Conservation (phyloP, 2,888 invertebrate genomes). For the Pediacus dermestoides region DNA sequence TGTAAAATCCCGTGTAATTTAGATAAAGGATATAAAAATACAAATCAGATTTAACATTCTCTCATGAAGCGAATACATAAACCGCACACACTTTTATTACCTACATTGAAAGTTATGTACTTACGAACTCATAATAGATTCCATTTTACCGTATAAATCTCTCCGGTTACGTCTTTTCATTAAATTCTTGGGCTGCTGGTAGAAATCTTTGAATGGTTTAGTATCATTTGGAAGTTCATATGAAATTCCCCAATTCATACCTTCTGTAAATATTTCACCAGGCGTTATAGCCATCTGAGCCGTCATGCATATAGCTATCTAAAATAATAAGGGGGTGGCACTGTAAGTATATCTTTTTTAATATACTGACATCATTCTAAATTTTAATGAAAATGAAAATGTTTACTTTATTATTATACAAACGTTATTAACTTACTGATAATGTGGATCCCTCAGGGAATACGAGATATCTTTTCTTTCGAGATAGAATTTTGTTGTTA, state of each 20-base stretch:
- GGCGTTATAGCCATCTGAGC: constrained; percentile 49
- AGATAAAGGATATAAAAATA: no score
- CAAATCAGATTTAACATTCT: no score
- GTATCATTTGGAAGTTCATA: constrained; percentile 70
- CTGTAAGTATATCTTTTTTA: no score
- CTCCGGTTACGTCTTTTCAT: constrained; percentile 27
- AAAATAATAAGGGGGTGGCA: no score
- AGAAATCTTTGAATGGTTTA: constrained; percentile 19
- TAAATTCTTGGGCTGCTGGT: background rate
- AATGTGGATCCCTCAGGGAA: constrained; percentile 66
- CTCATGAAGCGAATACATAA: no score
- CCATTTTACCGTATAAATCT: constrained; percentile 32
- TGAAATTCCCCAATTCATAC: constrained; percentile 71
- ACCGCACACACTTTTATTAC: no score
- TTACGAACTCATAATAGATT: constrained; percentile 31
- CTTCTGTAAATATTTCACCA: constrained; percentile 61
- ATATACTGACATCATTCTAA: constrained; percentile 1
- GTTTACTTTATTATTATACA: no score
- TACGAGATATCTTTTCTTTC: constrained; percentile 62
- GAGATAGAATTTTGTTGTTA: constrained; percentile 49
- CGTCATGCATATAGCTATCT: constrained; percentile 59
- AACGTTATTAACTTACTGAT: constrained; percentile 3
- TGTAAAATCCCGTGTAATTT: constrained; percentile 6
- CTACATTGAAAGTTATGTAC: no score
- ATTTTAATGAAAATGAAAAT: no score